Evolutionary conservation across 2,113 vertebrate genomes (phyloP), one percentile per base, ranked within the genome.

Genomic region (Pantherophis guttatus): DNA sequence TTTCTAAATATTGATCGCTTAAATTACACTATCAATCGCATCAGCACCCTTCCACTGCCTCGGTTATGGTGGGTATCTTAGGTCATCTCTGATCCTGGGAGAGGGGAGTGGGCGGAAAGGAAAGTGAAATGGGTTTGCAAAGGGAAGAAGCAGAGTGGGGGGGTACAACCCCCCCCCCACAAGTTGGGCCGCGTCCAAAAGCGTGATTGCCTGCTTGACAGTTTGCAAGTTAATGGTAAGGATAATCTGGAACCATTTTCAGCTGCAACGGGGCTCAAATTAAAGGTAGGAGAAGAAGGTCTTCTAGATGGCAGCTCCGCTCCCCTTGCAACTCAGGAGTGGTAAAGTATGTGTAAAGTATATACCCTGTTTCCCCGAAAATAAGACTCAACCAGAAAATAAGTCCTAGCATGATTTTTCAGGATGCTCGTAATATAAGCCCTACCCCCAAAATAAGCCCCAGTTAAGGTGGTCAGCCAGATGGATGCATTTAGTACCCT

Each of bases 1-100:
- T 93, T 93, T 93, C 92, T 87, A 65, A 65, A 90, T 93, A 93
- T 93, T 90, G 92, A 93, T 90, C 92, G n/a, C 39, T 90, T 93
- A 87, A 93, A 90, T 93, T 90, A 87, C 58, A 90, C 81, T 26
- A 90, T 65, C 92, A 54, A 58, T 85, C 65, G 88, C 75, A 21
- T 86, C 92, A 48, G 52, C 70, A 81, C 53, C 62, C 55, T 10
- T 23, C 57, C 21, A 11, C 50, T 21, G n/a, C 50, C 87, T 81
- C 59, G 0, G 10, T 21, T 57, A 7, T 19, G 6, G 33, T 26
- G 11, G 65, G 55, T 8, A 62, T 88, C 70, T 93, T 24, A 90
- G 92, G 88, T 90, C 92, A 93, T 93, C 81, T 29, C 75, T 54
- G 75, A 39, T 57, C 44, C 62, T 89, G 65, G 13, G 1, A 2